Percentiles rank a stretch among this genome's conserved stretches.
phyloP scores from a whole-genome alignment of 2,888 invertebrate genomes.

The Lasioglossum pauxillum region DNA sequence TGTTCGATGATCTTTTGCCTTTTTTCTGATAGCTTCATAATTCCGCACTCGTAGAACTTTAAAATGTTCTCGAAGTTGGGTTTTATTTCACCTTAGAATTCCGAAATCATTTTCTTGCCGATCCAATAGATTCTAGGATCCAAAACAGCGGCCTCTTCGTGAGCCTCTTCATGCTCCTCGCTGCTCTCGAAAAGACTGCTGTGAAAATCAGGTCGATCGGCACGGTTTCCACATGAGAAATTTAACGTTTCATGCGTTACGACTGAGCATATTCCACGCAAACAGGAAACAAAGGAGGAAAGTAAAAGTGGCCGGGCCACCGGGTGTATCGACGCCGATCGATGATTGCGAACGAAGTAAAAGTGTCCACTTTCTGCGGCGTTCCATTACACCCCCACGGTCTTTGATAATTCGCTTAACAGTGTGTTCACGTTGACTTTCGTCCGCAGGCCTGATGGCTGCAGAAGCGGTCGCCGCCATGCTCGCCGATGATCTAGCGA shows the following conservation, averaged over 20 bases:
- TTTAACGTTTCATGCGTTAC: not conserved
- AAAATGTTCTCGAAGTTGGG: no score
- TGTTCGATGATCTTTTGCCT: no score
- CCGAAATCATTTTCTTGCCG: no score
- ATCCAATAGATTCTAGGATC: no score
- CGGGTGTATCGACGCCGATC: constrained; percentile 42
- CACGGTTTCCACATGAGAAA: not conserved
- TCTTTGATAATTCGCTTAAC: constrained; percentile 48
- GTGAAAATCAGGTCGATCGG: not conserved
- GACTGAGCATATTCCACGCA: not conserved
- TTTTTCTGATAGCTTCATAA: no score
- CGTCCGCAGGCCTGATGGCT: constrained; percentile 80
- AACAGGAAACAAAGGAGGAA: constrained; percentile 43
- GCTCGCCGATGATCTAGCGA: constrained; percentile 81
- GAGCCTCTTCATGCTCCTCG: not conserved
- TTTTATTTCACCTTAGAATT: no score
- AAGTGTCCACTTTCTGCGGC: constrained; percentile 50
- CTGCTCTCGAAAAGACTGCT: not conserved
- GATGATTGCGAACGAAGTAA: constrained; percentile 43
- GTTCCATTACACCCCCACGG: constrained; percentile 24
- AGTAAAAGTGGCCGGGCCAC: constrained; percentile 42
- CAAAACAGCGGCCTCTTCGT: no score
- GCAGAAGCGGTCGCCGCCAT: constrained; percentile 83
- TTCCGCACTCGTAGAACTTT: no score
- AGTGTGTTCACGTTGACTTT: constrained; percentile 52